Conservation (phyloP, 1,140 invertebrate genomes). For the Bombus superbus region DNA sequence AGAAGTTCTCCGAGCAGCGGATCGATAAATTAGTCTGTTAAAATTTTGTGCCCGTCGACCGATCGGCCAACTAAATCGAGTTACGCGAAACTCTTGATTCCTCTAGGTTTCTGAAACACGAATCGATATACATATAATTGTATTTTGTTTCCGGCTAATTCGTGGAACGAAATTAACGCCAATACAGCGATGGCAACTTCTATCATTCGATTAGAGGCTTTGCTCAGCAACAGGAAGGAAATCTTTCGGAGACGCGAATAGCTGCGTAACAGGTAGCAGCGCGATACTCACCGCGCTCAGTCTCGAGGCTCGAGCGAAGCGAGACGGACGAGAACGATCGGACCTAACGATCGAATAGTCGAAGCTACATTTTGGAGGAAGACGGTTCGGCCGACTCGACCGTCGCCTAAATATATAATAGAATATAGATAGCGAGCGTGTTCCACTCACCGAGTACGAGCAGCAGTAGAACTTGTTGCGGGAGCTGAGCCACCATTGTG, state of each 20-base stretch:
- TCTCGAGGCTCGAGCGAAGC: not conserved
- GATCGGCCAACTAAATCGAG: not conserved
- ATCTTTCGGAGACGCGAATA: not conserved
- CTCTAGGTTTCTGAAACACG: not conserved
- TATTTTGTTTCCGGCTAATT: not conserved
- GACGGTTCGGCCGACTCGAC: not conserved
- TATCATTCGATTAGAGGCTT: not conserved
- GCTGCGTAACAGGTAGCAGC: constrained; percentile 36
- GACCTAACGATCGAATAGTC: not conserved
- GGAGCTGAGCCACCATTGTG: constrained; percentile 79
- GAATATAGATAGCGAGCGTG: not conserved
- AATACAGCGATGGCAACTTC: not conserved
- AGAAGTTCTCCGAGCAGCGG: constrained; percentile 8
- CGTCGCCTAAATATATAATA: constrained; percentile 54
- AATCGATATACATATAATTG: not conserved
- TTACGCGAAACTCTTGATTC: not conserved
- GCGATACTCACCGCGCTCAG: no score
- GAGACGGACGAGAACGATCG: not conserved
- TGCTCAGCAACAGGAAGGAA: not conserved
- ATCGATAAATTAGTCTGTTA: not conserved
- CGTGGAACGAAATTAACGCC: no score
- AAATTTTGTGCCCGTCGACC: not conserved
- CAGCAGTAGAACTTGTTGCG: constrained; percentile 81
- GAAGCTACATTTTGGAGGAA: not conserved
- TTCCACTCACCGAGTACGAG: constrained; percentile 79